Evolutionary conservation across 1,140 invertebrate genomes (phyloP), one percentile per base, ranked within the genome.

Genomic region (Galendromus occidentalis): DNA sequence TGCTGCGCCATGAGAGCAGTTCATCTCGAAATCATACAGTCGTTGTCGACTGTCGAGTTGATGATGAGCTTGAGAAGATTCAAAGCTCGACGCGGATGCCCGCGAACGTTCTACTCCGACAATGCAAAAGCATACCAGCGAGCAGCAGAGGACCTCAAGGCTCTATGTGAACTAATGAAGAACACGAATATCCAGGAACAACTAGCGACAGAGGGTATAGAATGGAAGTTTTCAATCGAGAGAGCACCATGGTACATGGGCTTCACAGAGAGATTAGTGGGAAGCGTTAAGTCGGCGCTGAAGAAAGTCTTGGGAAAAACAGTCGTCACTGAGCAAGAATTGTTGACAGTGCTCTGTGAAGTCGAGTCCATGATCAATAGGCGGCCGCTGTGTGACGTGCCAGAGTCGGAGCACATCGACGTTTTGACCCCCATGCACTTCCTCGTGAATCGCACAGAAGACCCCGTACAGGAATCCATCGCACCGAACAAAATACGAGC

Each of bases 261-360:
- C 12, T 55, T 41, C 18, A 65, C 30, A 1, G 67, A 67, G 18
- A 14, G 47, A 44, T 20, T 65, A 1, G 25, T 65, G 14, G 17
- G 67, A 6, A 44, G 47, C 22, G 7, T 65, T 2, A 67, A 67
- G 33, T 25, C 30, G 0, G 29, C 64, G 18, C 45, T 67, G 4
- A 42, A 33, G 39, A 17, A 39, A 42, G 44, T 55, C 9, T 33
- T 64, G 63, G 63, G 63, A 28, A 30, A 41, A 4, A 6, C 63
- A 4, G 20, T 42, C 1, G 42, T 67, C 9, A n/a, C 7, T 6
- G 55, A 71, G 63, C 67, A 69, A 20, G 20, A 65, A 7, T 65
- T 71, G 41, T n/a, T 12, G 7, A 70, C 65, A 0, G 25, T 71
- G 1, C 20, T 71, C 20, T 69, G 68, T 9, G 66, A 69, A 20